These are phyloP conservation scores for Solenodon paradoxus DNA, from an alignment of 2,113 vertebrate genomes.

Conservation along the genomic window DNA sequence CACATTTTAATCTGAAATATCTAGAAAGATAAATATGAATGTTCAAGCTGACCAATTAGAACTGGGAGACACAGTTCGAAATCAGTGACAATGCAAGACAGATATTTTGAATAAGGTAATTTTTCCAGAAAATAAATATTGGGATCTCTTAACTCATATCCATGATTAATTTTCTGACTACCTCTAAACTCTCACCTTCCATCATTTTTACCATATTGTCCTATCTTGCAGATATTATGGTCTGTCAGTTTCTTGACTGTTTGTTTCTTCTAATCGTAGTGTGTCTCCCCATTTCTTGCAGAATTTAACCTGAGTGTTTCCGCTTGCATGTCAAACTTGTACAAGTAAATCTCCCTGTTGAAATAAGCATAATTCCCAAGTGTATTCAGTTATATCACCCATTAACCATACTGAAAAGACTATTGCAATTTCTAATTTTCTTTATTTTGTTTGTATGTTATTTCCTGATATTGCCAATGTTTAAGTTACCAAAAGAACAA, in stretches of 20 bases:
- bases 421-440: background rate
- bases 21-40: background rate
- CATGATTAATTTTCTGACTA: background rate
- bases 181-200: background rate
- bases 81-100: background rate
- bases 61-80: background rate
- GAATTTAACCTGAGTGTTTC: background rate
- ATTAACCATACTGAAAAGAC: background rate
- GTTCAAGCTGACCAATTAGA: background rate
- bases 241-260: background rate
- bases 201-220: background rate
- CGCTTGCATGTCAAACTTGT: fast-evolving
- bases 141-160: background rate
- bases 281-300: background rate
- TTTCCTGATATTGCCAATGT: background rate
- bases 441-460: background rate
- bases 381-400: background rate
- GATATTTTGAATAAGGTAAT: fast-evolving
- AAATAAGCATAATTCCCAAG: background rate
- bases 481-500: too few relatives aligned
- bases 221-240: background rate
- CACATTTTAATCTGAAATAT: background rate
- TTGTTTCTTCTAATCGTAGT: background rate
- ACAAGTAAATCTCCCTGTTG: background rate
- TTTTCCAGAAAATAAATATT: background rate